Base-by-base conservation (phyloP, 2,888 invertebrate genomes). In the Heliconius cydno region DNA sequence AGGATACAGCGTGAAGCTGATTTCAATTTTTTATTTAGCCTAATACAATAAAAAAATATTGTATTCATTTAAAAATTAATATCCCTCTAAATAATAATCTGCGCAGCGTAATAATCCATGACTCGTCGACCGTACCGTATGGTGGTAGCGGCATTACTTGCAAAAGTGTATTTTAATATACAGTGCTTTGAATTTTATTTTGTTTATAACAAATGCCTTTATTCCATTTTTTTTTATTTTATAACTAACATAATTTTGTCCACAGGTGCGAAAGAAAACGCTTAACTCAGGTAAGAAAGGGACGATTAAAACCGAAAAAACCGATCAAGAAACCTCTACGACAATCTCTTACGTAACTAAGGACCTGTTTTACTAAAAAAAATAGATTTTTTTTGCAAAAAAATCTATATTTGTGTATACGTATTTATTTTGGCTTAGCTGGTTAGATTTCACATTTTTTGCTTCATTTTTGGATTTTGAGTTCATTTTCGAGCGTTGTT, bases 241-340 rank as follows among this genome's bases (percentile, higher is more conserved):
- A n/a, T 25, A 25, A 38, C 2, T 41, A 70, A 28, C 22, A 71
- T 28, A 67, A n/a, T 76, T 67, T 78, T 84, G 78, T 84, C 89
- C 89, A 5, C 92, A 94, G 93, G 78, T 94, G 94, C 79, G 94
- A 94, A 87, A 87, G 93, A 84, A 88, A 88, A 80, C 89, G 92
- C 0, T 86, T 94, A 3, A 94, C 92, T 3, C 90, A 94, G 93
- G 92, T 94, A 91, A 93, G 94, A 76, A 88, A 87, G 82, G 90
- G 91, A 34, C 85, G 91, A 0, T 83, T 92, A 71, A 83, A 81
- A 78, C 81, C 84, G 57, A 86, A 84, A 81, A 72, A 79, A 65
- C 77, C 77, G n/a, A 74, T 80, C 76, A 84, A 82, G 82, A 84
- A 78, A 68, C 81, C 81, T n/a, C 81, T 79, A 10, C 84, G 85